phyloP scores from a whole-genome alignment of 2,888 invertebrate species.

The Drosophila robusta region DNA sequence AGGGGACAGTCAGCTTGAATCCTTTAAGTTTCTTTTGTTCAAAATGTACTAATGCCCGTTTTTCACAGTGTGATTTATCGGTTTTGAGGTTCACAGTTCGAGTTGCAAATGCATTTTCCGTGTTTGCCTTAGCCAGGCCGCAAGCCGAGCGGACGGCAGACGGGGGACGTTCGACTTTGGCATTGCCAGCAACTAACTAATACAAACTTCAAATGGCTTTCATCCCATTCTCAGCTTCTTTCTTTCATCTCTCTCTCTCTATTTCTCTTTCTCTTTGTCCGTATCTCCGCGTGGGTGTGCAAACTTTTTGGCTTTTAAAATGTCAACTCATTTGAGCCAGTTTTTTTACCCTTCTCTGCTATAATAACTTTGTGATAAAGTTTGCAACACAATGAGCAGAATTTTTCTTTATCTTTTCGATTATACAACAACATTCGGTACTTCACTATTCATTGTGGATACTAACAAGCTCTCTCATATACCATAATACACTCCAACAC shows the following conservation, averaged over 20 bases:
- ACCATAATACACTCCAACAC: conserved; percentile 13
- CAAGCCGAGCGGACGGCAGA: conserved; percentile 18
- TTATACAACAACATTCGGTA: conserved; percentile 32
- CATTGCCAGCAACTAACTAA: conserved; percentile 56
- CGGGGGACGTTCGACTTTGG: conserved; percentile 29
- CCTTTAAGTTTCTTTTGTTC: conserved; percentile 78
- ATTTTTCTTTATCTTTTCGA: conserved; percentile 40
- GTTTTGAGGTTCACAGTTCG: conserved; percentile 80
- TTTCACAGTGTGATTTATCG: conserved; percentile 82
- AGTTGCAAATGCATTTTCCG: conserved; percentile 81
- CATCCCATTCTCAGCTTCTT: conserved; percentile 33
- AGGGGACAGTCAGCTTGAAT: conserved; percentile 63
- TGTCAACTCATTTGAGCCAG: conserved; percentile 68
- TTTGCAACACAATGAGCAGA: conserved; percentile 45
- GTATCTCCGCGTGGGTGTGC: conserved; percentile 42
- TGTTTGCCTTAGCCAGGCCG: conserved; percentile 52
- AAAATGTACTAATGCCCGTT: conserved; percentile 78
- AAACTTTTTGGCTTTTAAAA: conserved; percentile 69
- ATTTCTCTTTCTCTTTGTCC: conserved; percentile 7
- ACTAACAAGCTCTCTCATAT: conserved; percentile 25
- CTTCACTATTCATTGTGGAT: conserved; percentile 32
- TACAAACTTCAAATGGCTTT: conserved; percentile 71
- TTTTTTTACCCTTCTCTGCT: conserved; percentile 40
- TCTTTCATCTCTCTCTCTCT: conserved; percentile 1
- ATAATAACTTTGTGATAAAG: conserved; percentile 64